Evolutionary conservation across 2,888 invertebrate genomes (phyloP), one percentile per base, ranked within the genome.

Genomic region (Lasioglossum malachurum): DNA sequence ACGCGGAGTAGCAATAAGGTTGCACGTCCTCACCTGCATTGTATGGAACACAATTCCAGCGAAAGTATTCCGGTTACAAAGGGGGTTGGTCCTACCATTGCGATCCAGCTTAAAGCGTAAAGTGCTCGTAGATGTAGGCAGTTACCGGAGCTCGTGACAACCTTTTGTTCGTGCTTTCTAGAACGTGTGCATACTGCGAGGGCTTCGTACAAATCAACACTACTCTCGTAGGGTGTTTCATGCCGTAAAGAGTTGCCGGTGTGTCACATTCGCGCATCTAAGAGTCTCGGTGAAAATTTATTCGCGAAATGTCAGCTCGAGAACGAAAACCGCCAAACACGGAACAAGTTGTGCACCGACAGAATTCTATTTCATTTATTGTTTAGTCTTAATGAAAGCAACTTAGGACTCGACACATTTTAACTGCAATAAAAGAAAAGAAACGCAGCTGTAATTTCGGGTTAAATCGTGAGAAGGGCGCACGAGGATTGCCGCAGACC

Each of bases 161-260:
- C 75, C 80, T 75, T 75, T 86, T 86, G 85, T 80, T 73, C 80
- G 38, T 67, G 86, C 85, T 85, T 80, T 86, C 80, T 85, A 72
- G 86, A 49, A 86, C 86, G 86, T 76, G 75, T 73, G 86, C 80
- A 80, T 57, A 73, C 86, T 74, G 53, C 85, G 67, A 80, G 64
- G 53, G 72, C 72, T 75, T 38, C 67, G 46, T 73, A 80, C 86
- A 57, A 86, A 85, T 85, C 84, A 85, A 35, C 72, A 72, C 31
- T 53, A 79, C 75, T 31, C 79, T 71, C 79, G 75, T 4, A 38
- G 84, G 64, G 64, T 57, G 72, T 57, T 44, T 57, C n/a, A 41
- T 19, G 23, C 8, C 27, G 14, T 5, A 46, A 31, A 41, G 64
- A 64, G 31, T 53, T 64, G 12, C 41, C 12, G 35, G 23, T 57